phyloP scores from a whole-genome alignment of 2,113 vertebrate genomes.

The Dromiciops gliroides region DNA sequence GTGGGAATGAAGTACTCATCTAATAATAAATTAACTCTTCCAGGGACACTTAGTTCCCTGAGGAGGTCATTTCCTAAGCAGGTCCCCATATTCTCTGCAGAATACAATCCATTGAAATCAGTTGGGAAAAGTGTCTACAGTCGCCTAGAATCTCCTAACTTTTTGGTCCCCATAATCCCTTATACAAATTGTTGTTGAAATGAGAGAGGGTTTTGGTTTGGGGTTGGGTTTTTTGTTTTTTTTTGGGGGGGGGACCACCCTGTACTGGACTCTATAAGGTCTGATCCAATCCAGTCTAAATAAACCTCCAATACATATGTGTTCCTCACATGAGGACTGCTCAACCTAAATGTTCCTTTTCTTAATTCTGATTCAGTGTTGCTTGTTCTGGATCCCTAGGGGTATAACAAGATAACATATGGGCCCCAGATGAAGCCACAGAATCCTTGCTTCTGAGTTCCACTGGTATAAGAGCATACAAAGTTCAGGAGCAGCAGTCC shows the following conservation, averaged over 20 bases:
- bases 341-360: neutral
- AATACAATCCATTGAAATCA: neutral
- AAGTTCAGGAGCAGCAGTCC: neutral
- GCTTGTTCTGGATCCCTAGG: neutral
- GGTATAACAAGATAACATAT: neutral
- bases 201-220: neutral
- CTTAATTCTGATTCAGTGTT: neutral
- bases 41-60: neutral
- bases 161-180: constrained; percentile 9
- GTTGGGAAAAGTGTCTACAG: neutral
- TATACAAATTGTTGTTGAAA: constrained; percentile 34
- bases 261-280: neutral
- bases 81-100: neutral
- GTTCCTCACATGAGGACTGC: neutral
- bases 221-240: neutral
- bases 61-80: neutral
- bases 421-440: neutral
- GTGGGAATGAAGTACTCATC: constrained; percentile 12
- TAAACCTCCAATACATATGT: neutral
- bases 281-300: constrained; percentile 6
- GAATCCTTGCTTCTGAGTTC: constrained; percentile 22
- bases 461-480: neutral
- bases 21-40: constrained; percentile 26
- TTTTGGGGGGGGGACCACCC: neutral
- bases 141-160: neutral